These are phyloP conservation scores for Branchellion lobata DNA, from an alignment of 2,888 invertebrate genomes.

Conservation along the genomic window DNA sequence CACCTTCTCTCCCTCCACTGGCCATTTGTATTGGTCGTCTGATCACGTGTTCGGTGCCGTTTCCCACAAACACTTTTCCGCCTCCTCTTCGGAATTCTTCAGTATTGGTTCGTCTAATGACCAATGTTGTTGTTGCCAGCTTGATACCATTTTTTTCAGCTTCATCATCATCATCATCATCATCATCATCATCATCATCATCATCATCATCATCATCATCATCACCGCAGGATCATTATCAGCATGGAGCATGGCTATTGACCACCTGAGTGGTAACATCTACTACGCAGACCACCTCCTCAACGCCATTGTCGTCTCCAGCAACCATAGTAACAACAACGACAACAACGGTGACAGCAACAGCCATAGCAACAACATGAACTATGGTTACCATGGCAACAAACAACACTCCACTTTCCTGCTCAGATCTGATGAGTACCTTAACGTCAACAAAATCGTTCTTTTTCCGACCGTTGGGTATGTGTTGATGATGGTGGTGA, in stretches of 20 bases:
- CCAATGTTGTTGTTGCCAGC: not conserved
- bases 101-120: not conserved
- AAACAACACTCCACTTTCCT: not conserved
- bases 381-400: no score
- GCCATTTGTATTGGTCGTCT: constrained; percentile 8
- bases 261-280: not conserved
- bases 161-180: not conserved
- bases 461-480: not conserved
- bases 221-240: not conserved
- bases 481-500: constrained; percentile 4
- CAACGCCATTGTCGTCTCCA: constrained; percentile 5
- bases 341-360: not conserved
- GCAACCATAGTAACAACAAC: not conserved
- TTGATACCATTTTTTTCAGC: not conserved
- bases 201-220: not conserved
- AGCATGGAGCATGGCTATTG: not conserved
- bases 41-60: not conserved
- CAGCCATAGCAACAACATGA: not conserved
- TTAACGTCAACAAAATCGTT: not conserved
- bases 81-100: not conserved
- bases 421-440: not conserved
- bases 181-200: not conserved
- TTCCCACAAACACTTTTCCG: not conserved
- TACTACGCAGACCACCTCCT: not conserved
- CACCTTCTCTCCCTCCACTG: not conserved